These are phyloP conservation scores for Hoplostethus mediterraneus DNA, from an alignment of 2,797 vertebrate species.

Conservation along the genomic window DNA sequence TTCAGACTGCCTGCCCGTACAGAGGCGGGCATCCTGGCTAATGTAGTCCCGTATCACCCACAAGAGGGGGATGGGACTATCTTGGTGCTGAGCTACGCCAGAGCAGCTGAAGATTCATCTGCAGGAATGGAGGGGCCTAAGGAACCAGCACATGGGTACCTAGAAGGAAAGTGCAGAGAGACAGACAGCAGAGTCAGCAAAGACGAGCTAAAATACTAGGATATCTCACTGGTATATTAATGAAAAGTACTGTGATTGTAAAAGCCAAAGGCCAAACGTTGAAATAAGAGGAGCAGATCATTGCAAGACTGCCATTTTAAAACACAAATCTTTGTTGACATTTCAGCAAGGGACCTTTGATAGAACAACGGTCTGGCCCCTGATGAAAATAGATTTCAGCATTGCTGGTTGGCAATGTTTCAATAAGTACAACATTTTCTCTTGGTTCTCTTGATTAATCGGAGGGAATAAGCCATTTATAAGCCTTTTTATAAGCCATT, in stretches of 20 bases:
- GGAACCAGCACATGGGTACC: slow-evolving; percentile 85
- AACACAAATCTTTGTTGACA: background rate
- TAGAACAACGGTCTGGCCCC: background rate
- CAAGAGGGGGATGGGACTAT: slow-evolving; percentile 86
- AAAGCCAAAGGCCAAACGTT: slow-evolving; percentile 14
- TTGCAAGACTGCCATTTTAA: background rate
- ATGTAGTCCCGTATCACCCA: slow-evolving; percentile 81
- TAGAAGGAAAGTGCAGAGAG: slow-evolving; percentile 55
- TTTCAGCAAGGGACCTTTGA: background rate
- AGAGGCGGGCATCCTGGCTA: slow-evolving; percentile 96
- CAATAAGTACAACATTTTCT: background rate
- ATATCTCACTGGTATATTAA: background rate
- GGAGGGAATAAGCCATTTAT: too few species aligned
- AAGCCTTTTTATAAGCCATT: too few species aligned
- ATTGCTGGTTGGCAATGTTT: background rate
- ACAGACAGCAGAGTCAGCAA: slow-evolving; percentile 22
- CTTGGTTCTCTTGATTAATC: background rate
- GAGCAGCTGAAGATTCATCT: slow-evolving; percentile 92
- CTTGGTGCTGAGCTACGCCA: slow-evolving; percentile 91
- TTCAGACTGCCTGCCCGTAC: slow-evolving; percentile 98
- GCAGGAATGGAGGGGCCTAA: slow-evolving; percentile 87
- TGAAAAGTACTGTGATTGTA: background rate
- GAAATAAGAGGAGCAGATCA: background rate
- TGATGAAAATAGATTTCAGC: background rate
- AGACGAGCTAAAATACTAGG: slow-evolving; percentile 8